A percentile compares a stretch with the other conserved stretches of the same genome.
Conservation (phyloP, 2,888 invertebrate genomes). For the Phalera bucephala region DNA sequence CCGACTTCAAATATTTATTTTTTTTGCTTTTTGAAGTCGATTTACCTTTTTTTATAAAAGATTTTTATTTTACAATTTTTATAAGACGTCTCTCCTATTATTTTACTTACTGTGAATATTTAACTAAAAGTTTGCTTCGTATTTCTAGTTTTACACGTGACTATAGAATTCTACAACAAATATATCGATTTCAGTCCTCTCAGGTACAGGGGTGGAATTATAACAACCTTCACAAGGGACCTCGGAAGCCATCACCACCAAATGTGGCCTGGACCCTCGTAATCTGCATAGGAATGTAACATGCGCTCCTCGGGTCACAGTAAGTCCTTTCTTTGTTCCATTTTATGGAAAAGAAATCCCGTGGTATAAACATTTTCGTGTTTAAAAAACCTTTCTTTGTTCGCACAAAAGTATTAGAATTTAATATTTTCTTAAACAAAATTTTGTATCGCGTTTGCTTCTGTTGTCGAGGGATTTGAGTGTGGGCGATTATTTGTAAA, state of each 20-base stretch:
- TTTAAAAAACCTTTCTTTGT: not conserved
- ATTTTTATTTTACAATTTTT: no score
- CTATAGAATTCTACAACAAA: no score
- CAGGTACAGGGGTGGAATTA: not conserved
- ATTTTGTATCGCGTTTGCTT: no score
- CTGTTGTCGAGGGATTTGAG: not conserved
- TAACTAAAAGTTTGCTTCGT: no score
- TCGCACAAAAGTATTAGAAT: not conserved
- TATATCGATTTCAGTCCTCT: not conserved
- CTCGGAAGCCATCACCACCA: not conserved
- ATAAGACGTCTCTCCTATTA: no score
- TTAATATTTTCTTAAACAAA: slow-evolving; percentile 12
- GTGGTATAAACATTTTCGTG: not conserved
- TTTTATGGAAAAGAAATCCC: slow-evolving; percentile 1
- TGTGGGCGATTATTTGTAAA: not conserved
- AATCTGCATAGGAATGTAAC: slow-evolving; percentile 37
- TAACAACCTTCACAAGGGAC: not conserved
- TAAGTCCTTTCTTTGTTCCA: slow-evolving; percentile 14
- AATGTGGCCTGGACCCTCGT: slow-evolving; percentile 1
- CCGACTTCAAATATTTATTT: no score
- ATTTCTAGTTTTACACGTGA: no score
- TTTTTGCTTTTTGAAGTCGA: no score
- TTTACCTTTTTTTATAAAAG: no score
- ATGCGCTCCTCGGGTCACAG: slow-evolving; percentile 11
- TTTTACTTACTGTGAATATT: no score